Percentiles rank a stretch among this genome's conserved stretches.
These are phyloP conservation scores for Nannoperca obscura DNA, from an alignment of 2,797 vertebrate species.

Conservation along the genomic window DNA sequence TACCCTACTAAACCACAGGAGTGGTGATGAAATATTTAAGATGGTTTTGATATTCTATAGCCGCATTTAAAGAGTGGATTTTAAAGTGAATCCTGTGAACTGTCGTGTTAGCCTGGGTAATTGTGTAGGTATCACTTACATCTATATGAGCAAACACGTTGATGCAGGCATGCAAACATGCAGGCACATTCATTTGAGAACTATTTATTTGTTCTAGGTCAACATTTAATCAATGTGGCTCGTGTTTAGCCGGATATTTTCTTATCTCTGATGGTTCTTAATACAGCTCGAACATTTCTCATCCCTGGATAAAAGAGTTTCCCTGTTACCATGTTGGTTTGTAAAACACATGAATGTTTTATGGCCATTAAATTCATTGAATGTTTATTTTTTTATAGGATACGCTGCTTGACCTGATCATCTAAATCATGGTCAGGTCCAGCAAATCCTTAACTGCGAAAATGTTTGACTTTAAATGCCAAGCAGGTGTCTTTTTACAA, in stretches of 20 bases:
- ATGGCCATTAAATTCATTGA: not conserved
- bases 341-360: not conserved
- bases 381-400: not conserved
- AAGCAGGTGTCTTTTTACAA: conserved; percentile 18
- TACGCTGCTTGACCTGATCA: not conserved
- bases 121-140: conserved; percentile 15
- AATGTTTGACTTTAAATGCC: conserved; percentile 3
- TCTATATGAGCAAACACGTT: conserved; percentile 13
- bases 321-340: not conserved
- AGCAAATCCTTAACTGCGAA: not conserved
- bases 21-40: conserved; percentile 50
- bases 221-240: conserved; percentile 22
- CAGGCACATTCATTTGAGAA: conserved; percentile 16
- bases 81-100: not conserved
- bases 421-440: not conserved
- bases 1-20: conserved; percentile 40
- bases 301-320: not conserved
- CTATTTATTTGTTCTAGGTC: conserved; percentile 8
- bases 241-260: not conserved
- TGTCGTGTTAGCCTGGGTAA: not conserved
- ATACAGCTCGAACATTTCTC: not conserved
- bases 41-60: conserved; percentile 15
- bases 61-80: conserved; percentile 7
- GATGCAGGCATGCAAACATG: conserved; percentile 10
- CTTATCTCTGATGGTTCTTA: not conserved